These are phyloP conservation scores for Orchestes rusci DNA, from an alignment of 2,888 invertebrate species.

Conservation along the genomic window DNA sequence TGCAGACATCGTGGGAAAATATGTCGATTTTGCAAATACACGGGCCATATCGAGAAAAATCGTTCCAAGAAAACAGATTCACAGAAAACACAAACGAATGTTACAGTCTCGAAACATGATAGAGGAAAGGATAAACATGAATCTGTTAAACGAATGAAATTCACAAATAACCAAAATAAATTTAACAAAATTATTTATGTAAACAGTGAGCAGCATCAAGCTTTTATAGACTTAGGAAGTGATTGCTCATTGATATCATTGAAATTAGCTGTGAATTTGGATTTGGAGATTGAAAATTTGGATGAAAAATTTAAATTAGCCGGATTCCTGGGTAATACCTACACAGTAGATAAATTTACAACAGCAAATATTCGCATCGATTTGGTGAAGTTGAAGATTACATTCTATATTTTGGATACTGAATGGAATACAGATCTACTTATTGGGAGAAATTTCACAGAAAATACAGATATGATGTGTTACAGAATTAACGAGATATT, in stretches of 20 bases:
- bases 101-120: neutral
- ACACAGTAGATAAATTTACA: slow-evolving; percentile 4
- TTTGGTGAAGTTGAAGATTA: slow-evolving; percentile 2
- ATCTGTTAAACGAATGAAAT: slow-evolving; percentile 12
- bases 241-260: slow-evolving; percentile 12
- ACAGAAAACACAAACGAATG: neutral
- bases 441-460: slow-evolving; percentile 11
- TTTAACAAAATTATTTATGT: slow-evolving; percentile 13
- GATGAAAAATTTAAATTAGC: slow-evolving; percentile 6
- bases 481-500: slow-evolving; percentile 8
- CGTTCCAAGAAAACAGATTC: neutral
- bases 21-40: slow-evolving; percentile 9
- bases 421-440: slow-evolving; percentile 6
- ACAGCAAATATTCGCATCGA: slow-evolving; percentile 5
- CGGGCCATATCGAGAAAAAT: slow-evolving; percentile 4
- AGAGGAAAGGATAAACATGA: slow-evolving; percentile 6
- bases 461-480: slow-evolving; percentile 5
- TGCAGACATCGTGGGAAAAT: slow-evolving; percentile 9
- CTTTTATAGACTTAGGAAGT: slow-evolving; percentile 12
- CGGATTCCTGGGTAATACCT: slow-evolving; percentile 9
- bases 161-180: slow-evolving; percentile 10
- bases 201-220: slow-evolving; percentile 4
- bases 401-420: slow-evolving; percentile 6
- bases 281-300: neutral
- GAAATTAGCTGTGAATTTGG: slow-evolving; percentile 5